Percentiles rank a stretch among this genome's conserved stretches.
These are phyloP conservation scores for Diplazon laetatorius DNA, from an alignment of 2,888 invertebrate species.

Conservation along the genomic window DNA sequence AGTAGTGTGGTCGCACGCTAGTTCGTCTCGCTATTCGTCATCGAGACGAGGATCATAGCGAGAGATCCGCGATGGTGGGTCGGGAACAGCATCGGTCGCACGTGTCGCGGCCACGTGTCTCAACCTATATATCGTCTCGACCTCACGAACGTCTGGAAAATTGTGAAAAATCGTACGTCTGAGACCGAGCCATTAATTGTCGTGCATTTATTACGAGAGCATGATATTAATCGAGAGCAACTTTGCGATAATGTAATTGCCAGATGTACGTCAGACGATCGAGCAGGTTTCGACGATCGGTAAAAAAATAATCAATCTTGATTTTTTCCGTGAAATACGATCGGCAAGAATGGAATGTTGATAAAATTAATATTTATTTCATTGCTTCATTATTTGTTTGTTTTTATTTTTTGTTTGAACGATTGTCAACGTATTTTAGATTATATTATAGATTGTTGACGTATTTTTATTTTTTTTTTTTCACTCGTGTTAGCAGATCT, in stretches of 20 bases:
- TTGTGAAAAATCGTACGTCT: conserved; percentile 31
- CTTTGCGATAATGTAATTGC: conserved; percentile 11
- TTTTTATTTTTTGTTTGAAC: no score
- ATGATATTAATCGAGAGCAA: conserved; percentile 20
- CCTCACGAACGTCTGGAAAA: conserved; percentile 49
- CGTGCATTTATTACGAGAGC: conserved; percentile 5
- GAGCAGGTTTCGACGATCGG: neutral
- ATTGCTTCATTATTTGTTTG: neutral
- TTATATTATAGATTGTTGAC: no score
- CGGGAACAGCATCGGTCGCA: conserved; percentile 20
- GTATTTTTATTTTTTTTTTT: no score
- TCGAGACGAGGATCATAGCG: conserved; percentile 19
- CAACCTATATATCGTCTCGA: conserved; percentile 37
- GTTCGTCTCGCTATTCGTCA: conserved; percentile 44
- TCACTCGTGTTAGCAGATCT: no score
- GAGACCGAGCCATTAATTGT: conserved; percentile 3
- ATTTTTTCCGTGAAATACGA: neutral
- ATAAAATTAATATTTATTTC: neutral
- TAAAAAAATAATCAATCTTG: neutral
- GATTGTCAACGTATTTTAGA: no score
- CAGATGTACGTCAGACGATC: conserved; percentile 10
- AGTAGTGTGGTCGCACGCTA: conserved; percentile 45
- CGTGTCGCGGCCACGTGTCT: conserved; percentile 57
- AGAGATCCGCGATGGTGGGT: conserved; percentile 12
- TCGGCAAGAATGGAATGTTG: neutral